Evolutionary conservation across 1,140 invertebrate genomes (phyloP).

Genomic region (Drosophila kohkoa): DNA sequence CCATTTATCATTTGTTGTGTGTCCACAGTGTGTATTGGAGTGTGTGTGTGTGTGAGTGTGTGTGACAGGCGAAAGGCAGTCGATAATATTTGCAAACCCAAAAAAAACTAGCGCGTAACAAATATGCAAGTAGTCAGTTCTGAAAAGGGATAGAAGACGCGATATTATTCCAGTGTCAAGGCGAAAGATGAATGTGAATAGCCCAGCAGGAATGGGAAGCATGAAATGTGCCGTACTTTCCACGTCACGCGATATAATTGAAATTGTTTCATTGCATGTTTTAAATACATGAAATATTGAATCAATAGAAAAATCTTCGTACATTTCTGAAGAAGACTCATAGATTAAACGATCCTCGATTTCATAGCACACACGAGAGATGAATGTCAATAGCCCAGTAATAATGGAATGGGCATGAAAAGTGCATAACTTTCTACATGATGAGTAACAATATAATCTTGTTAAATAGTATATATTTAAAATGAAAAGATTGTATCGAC

Average conservation of each 20-base stretch:
- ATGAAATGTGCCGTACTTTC: neutral
- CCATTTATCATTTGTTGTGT: conserved; percentile 41
- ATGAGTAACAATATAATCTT: too few species aligned
- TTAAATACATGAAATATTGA: too few species aligned
- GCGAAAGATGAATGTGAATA: neutral
- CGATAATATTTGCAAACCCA: conserved; percentile 40
- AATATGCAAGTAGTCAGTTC: conserved; percentile 17
- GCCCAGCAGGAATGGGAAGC: neutral
- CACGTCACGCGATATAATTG: neutral
- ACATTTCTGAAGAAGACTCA: too few species aligned
- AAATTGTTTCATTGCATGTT: neutral
- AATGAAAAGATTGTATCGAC: too few species aligned
- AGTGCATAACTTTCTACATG: too few species aligned
- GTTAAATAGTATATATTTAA: too few species aligned
- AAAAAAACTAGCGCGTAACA: conserved; percentile 35
- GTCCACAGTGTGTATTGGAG: neutral
- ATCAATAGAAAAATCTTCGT: neutral
- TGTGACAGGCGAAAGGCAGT: conserved; percentile 28
- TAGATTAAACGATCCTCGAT: too few species aligned
- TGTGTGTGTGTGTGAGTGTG: neutral
- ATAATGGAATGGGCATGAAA: too few species aligned
- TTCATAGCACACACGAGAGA: too few species aligned
- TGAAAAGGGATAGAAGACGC: neutral
- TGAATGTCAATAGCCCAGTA: too few species aligned
- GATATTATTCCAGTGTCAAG: conserved; percentile 8